A percentile compares a stretch with the other conserved stretches of the same genome.
Conservation (phyloP, 1,140 invertebrate species). For the Sitophilus oryzae region DNA sequence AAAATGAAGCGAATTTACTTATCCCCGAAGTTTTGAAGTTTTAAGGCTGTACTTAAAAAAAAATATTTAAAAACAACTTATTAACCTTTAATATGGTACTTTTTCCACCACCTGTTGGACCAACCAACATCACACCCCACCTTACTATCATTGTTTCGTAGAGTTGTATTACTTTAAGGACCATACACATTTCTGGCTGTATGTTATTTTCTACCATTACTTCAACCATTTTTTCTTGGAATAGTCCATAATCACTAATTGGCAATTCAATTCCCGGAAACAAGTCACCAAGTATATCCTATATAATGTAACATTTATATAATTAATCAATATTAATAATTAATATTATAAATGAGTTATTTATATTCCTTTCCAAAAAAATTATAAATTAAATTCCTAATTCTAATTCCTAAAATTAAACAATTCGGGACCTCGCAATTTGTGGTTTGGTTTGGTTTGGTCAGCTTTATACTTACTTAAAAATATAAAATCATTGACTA, state of each 20-base stretch:
- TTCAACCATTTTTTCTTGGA: constrained; percentile 54
- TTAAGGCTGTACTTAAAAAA: neutral
- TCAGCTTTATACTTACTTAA: no score
- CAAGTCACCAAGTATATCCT: constrained; percentile 82
- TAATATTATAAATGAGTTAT: no score
- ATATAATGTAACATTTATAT: no score
- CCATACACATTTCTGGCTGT: constrained; percentile 58
- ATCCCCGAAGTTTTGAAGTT: no score
- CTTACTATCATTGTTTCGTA: constrained; percentile 90
- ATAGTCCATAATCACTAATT: constrained; percentile 68
- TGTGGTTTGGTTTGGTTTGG: no score
- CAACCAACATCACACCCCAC: constrained; percentile 91
- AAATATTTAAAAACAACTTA: neutral
- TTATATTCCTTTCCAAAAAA: no score
- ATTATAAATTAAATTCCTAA: no score
- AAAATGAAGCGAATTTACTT: no score
- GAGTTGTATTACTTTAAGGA: constrained; percentile 76
- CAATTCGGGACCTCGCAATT: no score
- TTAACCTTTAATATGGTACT: constrained; percentile 61
- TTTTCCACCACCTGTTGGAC: constrained; percentile 80
- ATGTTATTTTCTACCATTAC: constrained; percentile 51
- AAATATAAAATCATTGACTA: no score
- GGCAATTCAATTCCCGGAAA: constrained; percentile 81
- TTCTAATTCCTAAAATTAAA: no score
- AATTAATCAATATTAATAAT: no score